A percentile compares a stretch with the other conserved stretches of the same genome.
Conservation (phyloP, 2,113 vertebrate species). For the Morone saxatilis region DNA sequence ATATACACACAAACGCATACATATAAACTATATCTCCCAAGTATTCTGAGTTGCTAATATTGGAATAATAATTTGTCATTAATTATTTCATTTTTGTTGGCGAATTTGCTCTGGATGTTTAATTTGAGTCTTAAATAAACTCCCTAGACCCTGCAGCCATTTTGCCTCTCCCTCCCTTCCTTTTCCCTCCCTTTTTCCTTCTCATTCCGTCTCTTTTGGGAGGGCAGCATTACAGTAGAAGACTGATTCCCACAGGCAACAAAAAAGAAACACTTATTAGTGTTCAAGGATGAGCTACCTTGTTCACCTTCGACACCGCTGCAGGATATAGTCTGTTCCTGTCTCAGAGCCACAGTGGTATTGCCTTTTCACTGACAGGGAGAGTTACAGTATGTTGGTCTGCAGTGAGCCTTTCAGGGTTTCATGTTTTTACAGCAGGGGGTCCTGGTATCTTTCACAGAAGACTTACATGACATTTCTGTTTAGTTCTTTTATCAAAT, state of each 20-base stretch:
- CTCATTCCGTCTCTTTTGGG: slow-evolving; percentile 80
- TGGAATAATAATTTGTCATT: slow-evolving; percentile 89
- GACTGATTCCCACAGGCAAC: slow-evolving; percentile 87
- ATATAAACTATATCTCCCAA: not conserved
- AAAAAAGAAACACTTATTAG: slow-evolving; percentile 84
- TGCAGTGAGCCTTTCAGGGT: slow-evolving; percentile 42
- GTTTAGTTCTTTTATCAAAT: slow-evolving; percentile 58
- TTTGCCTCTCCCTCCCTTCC: slow-evolving; percentile 64
- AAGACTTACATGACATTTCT: slow-evolving; percentile 69
- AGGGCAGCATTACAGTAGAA: slow-evolving; percentile 77
- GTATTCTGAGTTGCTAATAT: slow-evolving; percentile 87
- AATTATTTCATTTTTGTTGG: slow-evolving; percentile 90
- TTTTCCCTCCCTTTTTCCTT: not conserved
- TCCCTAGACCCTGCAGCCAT: slow-evolving; percentile 87
- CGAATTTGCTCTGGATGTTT: slow-evolving; percentile 89
- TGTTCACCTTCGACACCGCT: slow-evolving; percentile 52
- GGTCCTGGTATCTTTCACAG: slow-evolving; percentile 54
- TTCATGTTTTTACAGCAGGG: slow-evolving; percentile 55
- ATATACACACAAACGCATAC: not conserved
- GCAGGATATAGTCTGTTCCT: slow-evolving; percentile 39
- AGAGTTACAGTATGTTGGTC: slow-evolving; percentile 29
- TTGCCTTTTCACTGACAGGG: slow-evolving; percentile 38
- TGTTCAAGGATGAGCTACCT: slow-evolving; percentile 78
- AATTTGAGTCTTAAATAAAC: slow-evolving; percentile 95
- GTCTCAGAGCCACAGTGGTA: slow-evolving; percentile 36